Evolutionary conservation across 2,797 vertebrate species (phyloP), one percentile per base, ranked within the genome.

Genomic region (Phoxinus dragarum): DNA sequence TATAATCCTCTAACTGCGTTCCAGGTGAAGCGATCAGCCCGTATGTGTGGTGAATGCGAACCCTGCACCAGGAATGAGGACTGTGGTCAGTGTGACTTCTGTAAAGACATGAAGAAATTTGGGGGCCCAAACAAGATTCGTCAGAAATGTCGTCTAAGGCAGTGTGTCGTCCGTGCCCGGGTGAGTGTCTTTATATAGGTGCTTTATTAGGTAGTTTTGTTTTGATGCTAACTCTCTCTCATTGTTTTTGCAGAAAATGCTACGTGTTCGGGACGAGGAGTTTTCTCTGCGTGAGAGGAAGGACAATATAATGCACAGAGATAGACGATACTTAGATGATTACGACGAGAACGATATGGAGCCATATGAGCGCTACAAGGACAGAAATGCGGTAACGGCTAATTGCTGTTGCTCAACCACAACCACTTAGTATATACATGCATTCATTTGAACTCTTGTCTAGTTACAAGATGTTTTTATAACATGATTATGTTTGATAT

Each of bases 41-140:
- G 98, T 0, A 99, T 99, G 98, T 99, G 98, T 8, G 98, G 98
- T 0, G 98, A 99, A 88, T 99, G 98, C 49, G 97, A 98, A 90
- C 97, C 98, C 0, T 99, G 98, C 89, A 93, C 94, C 42, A 95
- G 97, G 14, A 97, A 97, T 0, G 98, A 98, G 86, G 98, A 99
- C 92, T 98, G 98, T 67, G 96, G 97, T 0, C 96, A 96, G 78
- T 99, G 98, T 83, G 98, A 99, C 88, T 99, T 99, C 92, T 99
- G 98, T 88, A 96, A 97, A 56, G 98, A 99, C 94, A 99, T 99
- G 98, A 99, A 99, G 92, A 99, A 99, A 66, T 99, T 98, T 17
- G 98, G 98, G 19, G 98, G 98, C 2, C 98, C 98, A 27, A 99
- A 99, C 92, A 99, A 99, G 93, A 98, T 99, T 91, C 94, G 98